Evolutionary conservation across 1,140 invertebrate genomes (phyloP), one percentile per base, ranked within the genome.

Genomic region (Alviniconcha marisindica): DNA sequence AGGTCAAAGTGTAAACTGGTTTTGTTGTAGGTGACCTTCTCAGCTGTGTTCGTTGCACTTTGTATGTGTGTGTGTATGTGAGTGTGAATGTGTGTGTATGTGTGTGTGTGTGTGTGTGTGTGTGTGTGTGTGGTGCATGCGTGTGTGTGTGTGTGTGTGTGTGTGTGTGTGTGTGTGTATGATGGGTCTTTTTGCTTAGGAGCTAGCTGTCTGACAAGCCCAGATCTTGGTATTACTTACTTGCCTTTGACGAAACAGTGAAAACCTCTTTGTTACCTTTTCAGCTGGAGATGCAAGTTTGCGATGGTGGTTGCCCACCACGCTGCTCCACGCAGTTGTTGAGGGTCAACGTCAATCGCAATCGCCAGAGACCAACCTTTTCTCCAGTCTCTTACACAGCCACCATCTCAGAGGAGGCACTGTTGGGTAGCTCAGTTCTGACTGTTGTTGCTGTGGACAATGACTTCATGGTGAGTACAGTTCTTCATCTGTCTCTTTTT

Each of bases 301-400:
- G 77, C 38, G 90, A 91, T 82, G 60, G 73, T 21, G 87, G 87
- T 33, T 85, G 77, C 44, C 88, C 87, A n/a, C 40, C 86, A 0
- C 82, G 86, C n/a, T 80, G 77, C 81, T 83, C 86, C 18, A 88
- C 77, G 0, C 79, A 77, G 12, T 79, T 85, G 7, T 63, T 88
- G 56, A 69, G n/a, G n/a, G 88, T 92, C 2, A 86, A 82, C 77
- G 86, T 91, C 0, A 84, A 88, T 36, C 84, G 88, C 31, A 92
- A 91, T 78, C 81, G 87, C 33, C 83, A 88, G 60, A n/a, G 51
- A n/a, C 91, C 90, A n/a, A 51, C 74, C 0, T 88, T 89, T 79
- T 24, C 56, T 21, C 38, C 42, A 21, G 31, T 92, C 97, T 95
- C 97, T 18, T 84, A 84, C 48, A n/a, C 36, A 5, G 31, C 18